Percentiles rank a stretch among this genome's conserved stretches.
These are phyloP conservation scores for Hirundo rustica DNA, from an alignment of 2,797 vertebrate species.

Conservation along the genomic window DNA sequence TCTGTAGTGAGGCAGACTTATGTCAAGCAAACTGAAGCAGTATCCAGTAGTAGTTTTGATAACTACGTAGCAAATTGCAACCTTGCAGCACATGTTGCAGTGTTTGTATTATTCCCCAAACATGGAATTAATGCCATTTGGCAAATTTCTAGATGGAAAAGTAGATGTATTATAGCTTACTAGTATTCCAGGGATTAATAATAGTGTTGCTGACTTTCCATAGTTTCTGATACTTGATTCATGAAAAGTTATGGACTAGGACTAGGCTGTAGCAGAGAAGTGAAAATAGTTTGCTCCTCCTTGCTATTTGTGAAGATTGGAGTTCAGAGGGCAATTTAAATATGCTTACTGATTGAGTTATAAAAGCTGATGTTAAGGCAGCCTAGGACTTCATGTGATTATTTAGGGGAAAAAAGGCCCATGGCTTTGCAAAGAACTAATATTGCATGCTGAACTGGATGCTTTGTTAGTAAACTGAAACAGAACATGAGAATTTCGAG, in stretches of 20 bases:
- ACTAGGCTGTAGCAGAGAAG: neutral
- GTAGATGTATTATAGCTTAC: neutral
- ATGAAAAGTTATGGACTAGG: constrained; percentile 19
- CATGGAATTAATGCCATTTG: neutral
- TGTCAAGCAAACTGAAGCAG: neutral
- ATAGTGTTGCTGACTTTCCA: neutral
- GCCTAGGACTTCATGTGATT: neutral
- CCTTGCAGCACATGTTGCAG: neutral
- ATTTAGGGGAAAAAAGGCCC: neutral
- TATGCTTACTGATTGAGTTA: neutral
- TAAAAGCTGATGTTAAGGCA: constrained; percentile 15
- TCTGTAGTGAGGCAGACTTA: neutral
- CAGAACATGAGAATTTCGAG: constrained; percentile 40
- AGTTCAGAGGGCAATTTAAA: constrained; percentile 19
- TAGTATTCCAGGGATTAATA: neutral
- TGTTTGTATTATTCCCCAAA: constrained; percentile 28
- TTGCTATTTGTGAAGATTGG: neutral
- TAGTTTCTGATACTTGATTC: constrained; percentile 41
- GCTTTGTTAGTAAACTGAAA: constrained; percentile 45
- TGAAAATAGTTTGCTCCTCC: constrained; percentile 19
- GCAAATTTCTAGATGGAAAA: neutral
- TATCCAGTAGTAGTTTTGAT: neutral
- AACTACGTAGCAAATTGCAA: neutral
- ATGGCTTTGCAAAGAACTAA: constrained; percentile 32
- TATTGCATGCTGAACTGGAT: constrained; percentile 21